Evolutionary conservation across 1,140 invertebrate genomes (phyloP).

Genomic region (Mya arenaria): DNA sequence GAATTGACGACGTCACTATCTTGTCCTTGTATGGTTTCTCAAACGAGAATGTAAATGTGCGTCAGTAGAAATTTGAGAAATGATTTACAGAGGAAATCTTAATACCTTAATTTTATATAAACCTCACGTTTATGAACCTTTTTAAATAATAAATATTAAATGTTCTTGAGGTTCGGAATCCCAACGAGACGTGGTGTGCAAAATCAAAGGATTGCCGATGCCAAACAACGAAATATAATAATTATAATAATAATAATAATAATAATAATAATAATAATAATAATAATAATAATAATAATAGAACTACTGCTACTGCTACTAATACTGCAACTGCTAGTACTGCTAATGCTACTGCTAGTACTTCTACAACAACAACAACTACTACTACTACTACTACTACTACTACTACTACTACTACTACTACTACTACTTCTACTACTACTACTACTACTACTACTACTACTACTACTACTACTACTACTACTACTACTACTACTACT

Average conservation of each 20-base stretch:
- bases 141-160: no score
- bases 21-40: no score
- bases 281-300: neutral
- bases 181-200: no score
- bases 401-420: conserved; percentile 22
- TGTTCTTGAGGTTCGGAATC: no score
- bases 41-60: no score
- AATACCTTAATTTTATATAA: no score
- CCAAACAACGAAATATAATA: no score
- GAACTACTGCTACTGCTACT: neutral
- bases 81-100: no score
- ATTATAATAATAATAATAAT: neutral
- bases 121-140: no score
- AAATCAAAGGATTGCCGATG: no score
- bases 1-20: no score
- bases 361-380: conserved; percentile 12
- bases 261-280: conserved; percentile 3
- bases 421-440: conserved; percentile 2
- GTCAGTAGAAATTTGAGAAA: no score
- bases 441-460: neutral
- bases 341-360: conserved; percentile 2
- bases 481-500: neutral
- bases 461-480: conserved; percentile 3
- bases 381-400: conserved; percentile 13
- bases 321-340: neutral